Conservation (phyloP, 2,888 invertebrate species). For the Agrochola lota region DNA sequence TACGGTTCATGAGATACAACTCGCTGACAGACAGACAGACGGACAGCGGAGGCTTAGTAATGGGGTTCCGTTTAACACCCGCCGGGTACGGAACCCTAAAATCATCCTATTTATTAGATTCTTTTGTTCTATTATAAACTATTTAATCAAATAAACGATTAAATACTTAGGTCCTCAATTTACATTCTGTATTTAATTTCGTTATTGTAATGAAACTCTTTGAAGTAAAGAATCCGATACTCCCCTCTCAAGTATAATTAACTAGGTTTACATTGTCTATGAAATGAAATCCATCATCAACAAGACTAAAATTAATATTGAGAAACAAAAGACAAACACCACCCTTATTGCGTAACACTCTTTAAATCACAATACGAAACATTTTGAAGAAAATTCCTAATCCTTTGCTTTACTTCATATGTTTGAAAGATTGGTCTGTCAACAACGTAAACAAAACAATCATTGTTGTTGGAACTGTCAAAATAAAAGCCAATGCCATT, state of each 20-base stretch:
- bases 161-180: neutral
- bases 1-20: too few relatives aligned
- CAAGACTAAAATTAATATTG: constrained; percentile 4
- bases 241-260: neutral
- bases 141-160: constrained; percentile 21
- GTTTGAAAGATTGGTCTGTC: neutral
- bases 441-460: too few relatives aligned
- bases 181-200: constrained; percentile 2
- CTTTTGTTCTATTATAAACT: neutral
- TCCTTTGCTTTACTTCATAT: too few relatives aligned
- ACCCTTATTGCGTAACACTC: neutral
- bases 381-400: neutral
- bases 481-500: too few relatives aligned
- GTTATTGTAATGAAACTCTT: constrained; percentile 22
- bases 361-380: neutral
- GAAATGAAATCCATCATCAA: constrained; percentile 24
- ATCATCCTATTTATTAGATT: neutral
- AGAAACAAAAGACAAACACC: neutral
- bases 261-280: constrained; percentile 9
- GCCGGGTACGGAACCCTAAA: too few relatives aligned
- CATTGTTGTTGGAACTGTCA: too few relatives aligned
- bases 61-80: too few relatives aligned
- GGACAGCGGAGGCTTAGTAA: too few relatives aligned
- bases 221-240: constrained; percentile 16
- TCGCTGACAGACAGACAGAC: too few relatives aligned